Percentiles rank a stretch among this genome's conserved stretches.
Conservation (phyloP, 64 coral and sea anemone genomes). For the Montipora cactus region DNA sequence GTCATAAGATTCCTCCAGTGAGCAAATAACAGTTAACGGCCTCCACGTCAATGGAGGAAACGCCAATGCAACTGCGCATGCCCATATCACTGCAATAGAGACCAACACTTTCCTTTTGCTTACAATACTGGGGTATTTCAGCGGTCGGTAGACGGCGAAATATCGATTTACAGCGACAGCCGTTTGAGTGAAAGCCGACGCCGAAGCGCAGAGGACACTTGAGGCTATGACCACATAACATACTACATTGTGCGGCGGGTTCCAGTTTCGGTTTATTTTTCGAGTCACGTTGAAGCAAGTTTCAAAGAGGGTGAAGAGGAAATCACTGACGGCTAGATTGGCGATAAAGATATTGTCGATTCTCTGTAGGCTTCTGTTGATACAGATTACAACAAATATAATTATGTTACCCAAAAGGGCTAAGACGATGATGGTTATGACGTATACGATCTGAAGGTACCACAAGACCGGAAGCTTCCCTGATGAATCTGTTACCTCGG, state of each 20-base stretch:
- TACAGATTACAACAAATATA: conserved; percentile 48
- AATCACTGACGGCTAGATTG: conserved; percentile 70
- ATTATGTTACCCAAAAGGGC: conserved; percentile 56
- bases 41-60: conserved; percentile 74
- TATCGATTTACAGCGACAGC: conserved; percentile 76
- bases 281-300: conserved; percentile 55
- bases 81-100: conserved; percentile 46
- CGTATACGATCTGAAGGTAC: conserved; percentile 52
- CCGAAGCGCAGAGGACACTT: conserved; percentile 63
- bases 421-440: conserved; percentile 34
- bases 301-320: conserved; percentile 64
- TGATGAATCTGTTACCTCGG: neutral
- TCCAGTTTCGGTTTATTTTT: conserved; percentile 35
- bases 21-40: conserved; percentile 66
- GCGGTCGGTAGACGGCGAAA: conserved; percentile 44
- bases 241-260: conserved; percentile 9
- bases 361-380: conserved; percentile 49
- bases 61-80: conserved; percentile 29
- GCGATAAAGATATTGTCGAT: conserved; percentile 68
- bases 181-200: conserved; percentile 73
- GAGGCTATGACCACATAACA: conserved; percentile 72
- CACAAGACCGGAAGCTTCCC: neutral
- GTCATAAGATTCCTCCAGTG: conserved; percentile 38
- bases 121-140: conserved; percentile 53
- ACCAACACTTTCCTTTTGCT: conserved; percentile 8